phyloP scores from a whole-genome alignment of 2,888 invertebrate genomes.

The Morpho achilles region DNA sequence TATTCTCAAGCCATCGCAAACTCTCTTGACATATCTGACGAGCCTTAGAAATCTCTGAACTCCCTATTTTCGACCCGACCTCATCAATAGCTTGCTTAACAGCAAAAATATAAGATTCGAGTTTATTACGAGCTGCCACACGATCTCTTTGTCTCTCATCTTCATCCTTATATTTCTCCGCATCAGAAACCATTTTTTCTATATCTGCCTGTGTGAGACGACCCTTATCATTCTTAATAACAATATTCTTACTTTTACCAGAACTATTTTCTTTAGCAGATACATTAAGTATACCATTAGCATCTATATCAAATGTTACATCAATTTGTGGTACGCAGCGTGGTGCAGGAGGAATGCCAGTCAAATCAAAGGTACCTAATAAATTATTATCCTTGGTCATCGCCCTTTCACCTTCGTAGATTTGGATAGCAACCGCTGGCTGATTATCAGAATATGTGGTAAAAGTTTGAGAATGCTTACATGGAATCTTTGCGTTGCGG shows the following conservation, averaged over 20 bases:
- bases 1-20: constrained; percentile 83
- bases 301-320: constrained; percentile 86
- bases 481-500: constrained; percentile 84
- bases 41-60: constrained; percentile 77
- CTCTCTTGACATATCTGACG: constrained; percentile 75
- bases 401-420: constrained; percentile 87
- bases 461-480: constrained; percentile 85
- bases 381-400: constrained; percentile 88
- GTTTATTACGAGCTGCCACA: constrained; percentile 82
- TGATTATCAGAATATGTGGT: constrained; percentile 91
- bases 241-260: constrained; percentile 85
- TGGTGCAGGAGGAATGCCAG: constrained; percentile 84
- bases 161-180: constrained; percentile 84
- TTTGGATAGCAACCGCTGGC: constrained; percentile 84
- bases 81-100: constrained; percentile 83
- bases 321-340: constrained; percentile 83
- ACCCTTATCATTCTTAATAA: constrained; percentile 90
- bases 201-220: constrained; percentile 90
- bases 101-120: constrained; percentile 84
- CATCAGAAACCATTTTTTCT: constrained; percentile 88
- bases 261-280: constrained; percentile 84
- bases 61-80: constrained; percentile 77
- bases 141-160: constrained; percentile 83
- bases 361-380: constrained; percentile 81
- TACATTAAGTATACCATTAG: constrained; percentile 90